A percentile compares a stretch with the other conserved stretches of the same genome.
Evolutionary conservation across 2,888 invertebrate species (phyloP).

Genomic region (Meiosimyza platycephala): DNA sequence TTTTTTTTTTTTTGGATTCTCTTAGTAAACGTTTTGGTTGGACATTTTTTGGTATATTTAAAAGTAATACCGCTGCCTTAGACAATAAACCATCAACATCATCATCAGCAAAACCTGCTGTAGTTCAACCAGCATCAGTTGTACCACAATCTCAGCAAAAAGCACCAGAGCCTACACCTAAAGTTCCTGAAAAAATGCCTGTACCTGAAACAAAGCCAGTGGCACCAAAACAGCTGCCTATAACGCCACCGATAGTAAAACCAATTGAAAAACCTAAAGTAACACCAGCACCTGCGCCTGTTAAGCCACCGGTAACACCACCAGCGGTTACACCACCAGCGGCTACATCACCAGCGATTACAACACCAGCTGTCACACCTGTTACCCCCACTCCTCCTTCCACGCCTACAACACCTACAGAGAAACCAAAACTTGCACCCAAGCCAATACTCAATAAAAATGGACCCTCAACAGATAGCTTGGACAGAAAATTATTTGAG

Average conservation of each 20-base stretch:
- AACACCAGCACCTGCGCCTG: not conserved
- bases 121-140: too few species aligned
- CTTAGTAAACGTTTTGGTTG: conserved; percentile 66
- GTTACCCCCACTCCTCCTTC: conserved; percentile 14
- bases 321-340: conserved; percentile 33
- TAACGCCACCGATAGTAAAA: conserved; percentile 12
- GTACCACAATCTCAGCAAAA: not conserved
- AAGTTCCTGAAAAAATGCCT: conserved; percentile 33
- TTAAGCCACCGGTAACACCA: conserved; percentile 4
- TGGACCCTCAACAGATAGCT: conserved; percentile 41
- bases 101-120: too few species aligned
- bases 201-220: conserved; percentile 42
- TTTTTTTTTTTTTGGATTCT: conserved; percentile 38
- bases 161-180: conserved; percentile 33
- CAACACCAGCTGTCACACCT: conserved; percentile 35
- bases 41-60: conserved; percentile 63
- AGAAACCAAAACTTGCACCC: conserved; percentile 51
- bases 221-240: conserved; percentile 31
- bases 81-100: conserved; percentile 48
- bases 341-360: conserved; percentile 36
- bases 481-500: conserved; percentile 56
- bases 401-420: not conserved
- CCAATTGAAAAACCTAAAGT: conserved; percentile 15
- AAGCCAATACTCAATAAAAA: conserved; percentile 41
- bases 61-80: conserved; percentile 44